Percentiles rank a stretch among this genome's conserved stretches.
Conservation (phyloP, 2,113 vertebrate species). For the Probosciger aterrimus region DNA sequence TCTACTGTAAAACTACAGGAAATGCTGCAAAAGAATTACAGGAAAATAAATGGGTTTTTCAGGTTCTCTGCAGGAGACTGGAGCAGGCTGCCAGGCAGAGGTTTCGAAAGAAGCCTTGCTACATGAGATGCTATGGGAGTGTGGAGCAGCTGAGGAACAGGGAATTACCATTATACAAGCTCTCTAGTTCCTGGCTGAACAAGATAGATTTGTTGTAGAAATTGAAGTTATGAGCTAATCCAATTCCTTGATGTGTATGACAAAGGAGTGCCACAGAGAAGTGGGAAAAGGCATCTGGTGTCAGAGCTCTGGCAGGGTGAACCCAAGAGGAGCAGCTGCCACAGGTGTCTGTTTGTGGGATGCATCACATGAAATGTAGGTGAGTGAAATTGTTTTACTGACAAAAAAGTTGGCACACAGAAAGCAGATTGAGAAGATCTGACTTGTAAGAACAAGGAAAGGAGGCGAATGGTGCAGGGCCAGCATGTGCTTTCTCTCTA, state of each 20-base stretch:
- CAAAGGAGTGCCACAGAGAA: fast-evolving
- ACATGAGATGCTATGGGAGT: background rate
- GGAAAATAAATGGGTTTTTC: background rate
- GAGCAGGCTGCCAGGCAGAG: background rate
- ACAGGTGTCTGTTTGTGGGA: background rate
- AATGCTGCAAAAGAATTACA: background rate
- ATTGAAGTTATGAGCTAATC: background rate
- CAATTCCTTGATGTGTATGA: background rate
- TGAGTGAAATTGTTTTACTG: background rate
- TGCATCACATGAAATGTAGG: background rate
- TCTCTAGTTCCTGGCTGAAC: background rate
- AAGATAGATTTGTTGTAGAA: background rate
- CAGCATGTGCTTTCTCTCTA: background rate
- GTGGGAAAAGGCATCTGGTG: background rate
- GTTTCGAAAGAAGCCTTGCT: background rate
- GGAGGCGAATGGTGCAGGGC: fast-evolving
- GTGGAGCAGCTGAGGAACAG: background rate
- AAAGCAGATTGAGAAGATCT: background rate
- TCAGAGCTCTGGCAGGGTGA: background rate
- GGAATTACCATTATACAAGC: background rate
- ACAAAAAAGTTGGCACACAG: background rate
- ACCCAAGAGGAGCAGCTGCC: background rate
- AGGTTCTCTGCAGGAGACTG: background rate
- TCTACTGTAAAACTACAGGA: background rate
- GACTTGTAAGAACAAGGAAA: background rate